A percentile compares a stretch with the other conserved stretches of the same genome.
phyloP scores from a whole-genome alignment of 2,113 vertebrate species.

The Scomber colias region DNA sequence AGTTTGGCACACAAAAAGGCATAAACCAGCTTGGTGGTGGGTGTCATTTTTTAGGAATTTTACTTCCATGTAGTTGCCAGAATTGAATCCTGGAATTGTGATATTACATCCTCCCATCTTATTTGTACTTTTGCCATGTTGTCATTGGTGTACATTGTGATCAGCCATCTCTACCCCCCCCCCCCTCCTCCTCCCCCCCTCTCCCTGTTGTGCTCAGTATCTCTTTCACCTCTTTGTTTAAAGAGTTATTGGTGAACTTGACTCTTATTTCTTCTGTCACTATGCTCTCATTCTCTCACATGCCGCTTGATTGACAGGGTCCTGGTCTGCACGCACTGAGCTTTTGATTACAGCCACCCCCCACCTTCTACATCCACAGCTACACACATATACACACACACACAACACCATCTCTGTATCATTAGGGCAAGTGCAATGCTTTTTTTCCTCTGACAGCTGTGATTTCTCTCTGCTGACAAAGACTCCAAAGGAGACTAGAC shows the following conservation, averaged over 20 bases:
- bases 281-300: slow-evolving; percentile 77
- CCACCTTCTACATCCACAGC: slow-evolving; percentile 64
- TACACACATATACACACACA: slow-evolving; percentile 49
- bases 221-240: slow-evolving; percentile 82
- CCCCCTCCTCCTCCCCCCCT: slow-evolving; percentile 16
- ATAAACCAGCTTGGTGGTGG: slow-evolving; percentile 81
- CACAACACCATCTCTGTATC: slow-evolving; percentile 78
- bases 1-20: slow-evolving; percentile 69
- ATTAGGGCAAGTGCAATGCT: slow-evolving; percentile 83
- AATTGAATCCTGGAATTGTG: slow-evolving; percentile 56
- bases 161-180: slow-evolving; percentile 29
- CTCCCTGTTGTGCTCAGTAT: slow-evolving; percentile 50
- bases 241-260: slow-evolving; percentile 80
- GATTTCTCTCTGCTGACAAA: slow-evolving; percentile 79
- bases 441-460: slow-evolving; percentile 79
- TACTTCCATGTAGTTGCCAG: slow-evolving; percentile 66
- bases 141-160: slow-evolving; percentile 28
- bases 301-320: slow-evolving; percentile 88
- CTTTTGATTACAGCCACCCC: slow-evolving; percentile 85
- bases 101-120: slow-evolving; percentile 44
- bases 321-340: slow-evolving; percentile 84
- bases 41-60: slow-evolving; percentile 74
- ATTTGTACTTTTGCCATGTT: slow-evolving; percentile 33
- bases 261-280: slow-evolving; percentile 74
- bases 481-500: slow-evolving; percentile 69